phyloP scores from a whole-genome alignment of 2,113 vertebrate genomes.

The Australoheros scitulus region DNA sequence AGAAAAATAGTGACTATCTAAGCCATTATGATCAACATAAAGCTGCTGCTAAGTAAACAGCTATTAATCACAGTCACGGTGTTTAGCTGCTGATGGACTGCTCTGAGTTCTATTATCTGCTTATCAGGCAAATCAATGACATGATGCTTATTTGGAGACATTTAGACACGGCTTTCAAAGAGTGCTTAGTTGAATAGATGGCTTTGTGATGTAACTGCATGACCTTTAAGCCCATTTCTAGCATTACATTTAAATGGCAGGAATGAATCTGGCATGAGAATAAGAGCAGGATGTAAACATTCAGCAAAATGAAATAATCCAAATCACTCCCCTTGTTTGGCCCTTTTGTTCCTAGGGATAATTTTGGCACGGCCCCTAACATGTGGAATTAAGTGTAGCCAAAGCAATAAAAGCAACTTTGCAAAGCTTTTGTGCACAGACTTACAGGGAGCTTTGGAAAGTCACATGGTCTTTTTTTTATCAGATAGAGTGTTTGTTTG shows the following conservation, averaged over 20 bases:
- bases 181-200: background rate
- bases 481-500: background rate
- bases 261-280: background rate
- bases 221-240: background rate
- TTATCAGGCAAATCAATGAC: background rate
- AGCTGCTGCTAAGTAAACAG: background rate
- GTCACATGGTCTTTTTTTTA: background rate
- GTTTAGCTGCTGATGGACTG: background rate
- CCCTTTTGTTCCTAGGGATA: background rate
- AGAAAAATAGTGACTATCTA: background rate
- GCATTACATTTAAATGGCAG: background rate
- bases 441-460: background rate
- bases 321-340: background rate
- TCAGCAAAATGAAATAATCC: background rate
- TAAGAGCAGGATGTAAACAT: background rate
- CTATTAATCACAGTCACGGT: background rate
- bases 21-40: background rate
- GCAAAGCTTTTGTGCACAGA: background rate
- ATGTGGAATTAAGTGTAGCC: background rate
- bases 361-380: too few relatives aligned
- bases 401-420: background rate
- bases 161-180: conserved; percentile 3
- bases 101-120: background rate
- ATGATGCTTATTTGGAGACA: background rate
- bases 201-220: background rate